Base-by-base conservation (phyloP, 2,113 vertebrate genomes). In the Aplodontia rufa region DNA sequence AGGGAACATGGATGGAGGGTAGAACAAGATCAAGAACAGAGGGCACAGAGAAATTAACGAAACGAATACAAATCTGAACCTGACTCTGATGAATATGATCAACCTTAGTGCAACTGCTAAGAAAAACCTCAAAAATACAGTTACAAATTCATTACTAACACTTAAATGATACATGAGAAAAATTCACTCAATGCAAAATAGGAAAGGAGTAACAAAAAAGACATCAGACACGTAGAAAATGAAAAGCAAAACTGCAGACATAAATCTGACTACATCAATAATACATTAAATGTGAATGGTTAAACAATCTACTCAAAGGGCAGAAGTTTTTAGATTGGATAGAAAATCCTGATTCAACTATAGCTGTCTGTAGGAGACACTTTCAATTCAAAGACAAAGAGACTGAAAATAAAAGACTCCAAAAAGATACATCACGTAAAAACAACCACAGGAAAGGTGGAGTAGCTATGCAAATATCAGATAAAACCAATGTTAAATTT, bases 251-350 rank as follows among this genome's bases (percentile, higher is more conserved):
- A 72, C n/a, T 51, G 30, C 62, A 93, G 64, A 51, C 14, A 32
- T 68, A 93, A 79, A 60, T 68, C 45, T n/a, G 88, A 81, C 66
- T 86, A 24, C 28, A 71, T 51, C 85, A 64, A 64, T 53, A 86
- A 72, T 58, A 74, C 55, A 92, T 62, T 94, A 93, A 90, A 86
- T 22, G 12, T 82, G 24, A 94, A 81, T 83, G 24, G 68, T 58
- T 87, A 96, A 94, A 93, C 30, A 87, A 40, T 49, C 28, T 28
- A 58, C 72, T 78, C 47, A 92, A 64, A 92, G 84, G 26, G 62
- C 92, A 86, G 45, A 97, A 26, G 49, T 81, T 92, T 94, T 86
- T 35, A 92, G 68, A 76, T 24, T 69, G 30, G 45, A 82, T 58
- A 64, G 24, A 68, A 45, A 83, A 40, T 78, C 20, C 49, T 20